Evolutionary conservation across 2,797 vertebrate genomes (phyloP), one percentile per base, ranked within the genome.

Genomic region (Pseudochromis fuscus): DNA sequence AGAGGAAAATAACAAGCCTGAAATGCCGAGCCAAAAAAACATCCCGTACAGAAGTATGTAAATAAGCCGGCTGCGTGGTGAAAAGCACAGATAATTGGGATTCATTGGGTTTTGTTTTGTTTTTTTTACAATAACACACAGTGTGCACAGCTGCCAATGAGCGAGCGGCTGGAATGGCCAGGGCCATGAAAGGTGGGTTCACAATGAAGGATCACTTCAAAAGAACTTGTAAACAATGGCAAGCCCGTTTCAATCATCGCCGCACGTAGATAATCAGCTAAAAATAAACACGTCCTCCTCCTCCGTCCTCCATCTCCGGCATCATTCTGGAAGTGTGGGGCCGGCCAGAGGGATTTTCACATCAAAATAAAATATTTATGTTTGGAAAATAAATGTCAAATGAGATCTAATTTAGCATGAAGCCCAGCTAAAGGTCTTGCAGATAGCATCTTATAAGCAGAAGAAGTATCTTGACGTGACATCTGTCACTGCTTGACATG

Each of bases 201-300:
- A 92, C 87, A 93, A 92, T 92, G 86, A 92, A 88, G 89, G 88
- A 91, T 91, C 93, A 93, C 93, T 93, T 95, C 94, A 95, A 95
- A 94, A 92, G 94, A 88, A 88, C 89, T 90, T 62, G 88, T 81
- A 91, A 92, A 94, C 94, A 95, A 94, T 94, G 82, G 90, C 67
- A 31, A 79, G 81, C 81, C 76, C 84, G 71, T 91, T 93, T 93
- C 87, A 92, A 90, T 92, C 87, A 88, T 88, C 77, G 56, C 67
- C 7, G 65, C 75, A 76, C 49, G 72, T 70, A 87, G 81, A 92
- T 91, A 89, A 92, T 92, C 86, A 82, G 82, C 91, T 89, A 87
- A 90, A 93, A 94, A 94, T 94, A 94, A 91, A 86, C 87, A 75
- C 33, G 31, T 66, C 78, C 78, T 71, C 69, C 78, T 84, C 76